These are phyloP conservation scores for Microctenopoma lineatum DNA, from an alignment of 2,797 vertebrate species.

Conservation along the genomic window DNA sequence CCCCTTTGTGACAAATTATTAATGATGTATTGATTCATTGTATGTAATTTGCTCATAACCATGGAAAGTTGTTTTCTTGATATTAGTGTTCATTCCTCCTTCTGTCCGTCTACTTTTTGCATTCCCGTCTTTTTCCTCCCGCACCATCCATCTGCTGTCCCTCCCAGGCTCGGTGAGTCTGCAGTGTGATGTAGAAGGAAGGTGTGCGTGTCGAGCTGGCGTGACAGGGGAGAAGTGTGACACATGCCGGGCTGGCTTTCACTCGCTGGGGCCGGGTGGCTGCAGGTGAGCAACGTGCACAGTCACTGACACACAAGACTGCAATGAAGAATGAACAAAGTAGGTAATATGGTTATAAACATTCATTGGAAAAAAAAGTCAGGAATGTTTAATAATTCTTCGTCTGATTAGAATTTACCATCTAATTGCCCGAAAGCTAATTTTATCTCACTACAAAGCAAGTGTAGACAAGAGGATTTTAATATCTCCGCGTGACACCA, in stretches of 20 bases:
- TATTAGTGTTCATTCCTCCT: neutral
- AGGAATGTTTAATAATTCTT: slow-evolving; percentile 19
- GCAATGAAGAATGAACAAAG: neutral
- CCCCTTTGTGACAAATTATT: slow-evolving; percentile 23
- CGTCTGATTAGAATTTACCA: slow-evolving; percentile 26
- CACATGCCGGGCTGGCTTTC: slow-evolving; percentile 88
- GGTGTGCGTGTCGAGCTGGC: slow-evolving; percentile 85
- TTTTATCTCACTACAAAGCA: slow-evolving; percentile 58
- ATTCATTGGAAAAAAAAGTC: neutral
- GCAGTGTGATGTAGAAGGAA: slow-evolving; percentile 85
- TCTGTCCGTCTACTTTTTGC: neutral
- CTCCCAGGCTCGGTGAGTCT: slow-evolving; percentile 84
- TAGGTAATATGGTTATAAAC: neutral
- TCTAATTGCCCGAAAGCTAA: slow-evolving; percentile 28
- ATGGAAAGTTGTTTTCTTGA: neutral
- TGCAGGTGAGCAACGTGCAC: slow-evolving; percentile 85
- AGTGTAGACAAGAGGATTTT: slow-evolving; percentile 52
- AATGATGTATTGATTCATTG: slow-evolving; percentile 36
- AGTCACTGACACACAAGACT: neutral
- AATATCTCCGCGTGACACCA: slow-evolving; percentile 44
- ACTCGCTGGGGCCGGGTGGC: slow-evolving; percentile 89
- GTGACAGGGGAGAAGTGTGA: slow-evolving; percentile 92
- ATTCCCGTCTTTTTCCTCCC: neutral
- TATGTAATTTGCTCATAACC: slow-evolving; percentile 17
- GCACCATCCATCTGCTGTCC: slow-evolving; percentile 6